Base-by-base conservation (phyloP, 2,113 vertebrate genomes). In the Pseudorasbora parva region DNA sequence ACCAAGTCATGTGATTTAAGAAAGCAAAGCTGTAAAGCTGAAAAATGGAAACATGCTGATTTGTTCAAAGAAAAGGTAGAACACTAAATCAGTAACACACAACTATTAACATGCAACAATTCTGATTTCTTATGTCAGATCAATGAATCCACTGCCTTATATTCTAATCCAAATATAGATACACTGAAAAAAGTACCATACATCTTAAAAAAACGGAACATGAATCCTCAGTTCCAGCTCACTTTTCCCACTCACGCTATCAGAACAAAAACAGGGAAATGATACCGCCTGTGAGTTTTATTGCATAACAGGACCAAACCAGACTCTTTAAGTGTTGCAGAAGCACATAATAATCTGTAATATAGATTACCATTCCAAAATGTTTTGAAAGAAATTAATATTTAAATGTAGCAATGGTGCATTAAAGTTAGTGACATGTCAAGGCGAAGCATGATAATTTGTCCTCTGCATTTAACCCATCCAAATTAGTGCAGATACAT, bases 51-150 rank as follows among this genome's bases (percentile, higher is more conserved):
- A 27, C 43, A 8, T 49, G 25, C 10, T 3, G 12, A 23, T 54
- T 49, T 81, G 17, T 17, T 71, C 19, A 71, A 82, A 72, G n/a
- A 82, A 54, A 82, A 30, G 30, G 66, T 25, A 33, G 21, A 56
- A 60, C 14, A 25, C 33, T 56, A 81, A 37, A 72, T 43, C 23
- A 23, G 17, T 57, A 0, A 17, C 37, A 72, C 45, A 25, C n/a
- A 57, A 57, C 19, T 12, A 25, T 47, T 47, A 15, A 72, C 9
- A 72, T 15, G 1, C 47, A 49, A 49, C 3, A 7, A 56, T 33
- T 75, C 15, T 2, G 17, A 75, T 30, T 56, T 54, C 8, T 10
- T 6, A 59, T 11, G 56, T 59, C 9, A 11, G 21, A 8, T 41
- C 8, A 72, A 14, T 72, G 5, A 47, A 25, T 72, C 7, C 7